Evolutionary conservation across 2,797 vertebrate species (phyloP), one percentile per base, ranked within the genome.

Genomic region (Podarcis siculus): DNA sequence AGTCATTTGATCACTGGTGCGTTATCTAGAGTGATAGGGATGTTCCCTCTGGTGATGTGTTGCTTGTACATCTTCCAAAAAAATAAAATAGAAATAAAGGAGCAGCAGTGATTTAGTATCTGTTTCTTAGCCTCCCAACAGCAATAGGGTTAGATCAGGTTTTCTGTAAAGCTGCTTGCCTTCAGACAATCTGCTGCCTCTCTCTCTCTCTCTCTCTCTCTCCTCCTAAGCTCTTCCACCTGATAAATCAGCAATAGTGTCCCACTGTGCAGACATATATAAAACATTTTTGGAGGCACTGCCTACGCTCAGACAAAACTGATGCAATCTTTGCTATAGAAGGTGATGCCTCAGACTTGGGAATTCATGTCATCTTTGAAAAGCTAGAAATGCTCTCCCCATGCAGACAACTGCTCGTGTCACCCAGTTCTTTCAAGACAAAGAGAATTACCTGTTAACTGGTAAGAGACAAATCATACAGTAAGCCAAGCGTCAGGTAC

Each of bases 1-100:
- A 30, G 23, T 79, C 25, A 58, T 64, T 89, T 89, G 79, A 82
- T 83, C 71, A 75, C 81, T 77, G 25, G 77, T 45, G 88, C 84
- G 2, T 86, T 69, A n/a, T 72, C 66, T 15, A 35, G 19, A 32
- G 37, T 89, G 90, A 87, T 5, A 35, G 83, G 72, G 92, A 90
- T n/a, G 67, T n/a, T 90, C 69, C 76, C 90, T 79, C 61, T 80
- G 84, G 72, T 55, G 7, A 3, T 86, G 3, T 10, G 4, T 19
- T 78, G 8, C 75, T 30, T 45, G 49, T 30, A 10, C 67, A 12
- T 42, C n/a, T 78, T 90, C 81, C 19, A 27, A 81, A 87, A 82
- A 83, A 3, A 55, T 55, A 55, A 55, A 55, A 55, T 15, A 55
- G 49, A 55, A 55, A 55, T 55, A 66, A 45, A 42, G 81, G 13